phyloP scores from a whole-genome alignment of 1,140 invertebrate genomes.

The Neodiprion virginianus region DNA sequence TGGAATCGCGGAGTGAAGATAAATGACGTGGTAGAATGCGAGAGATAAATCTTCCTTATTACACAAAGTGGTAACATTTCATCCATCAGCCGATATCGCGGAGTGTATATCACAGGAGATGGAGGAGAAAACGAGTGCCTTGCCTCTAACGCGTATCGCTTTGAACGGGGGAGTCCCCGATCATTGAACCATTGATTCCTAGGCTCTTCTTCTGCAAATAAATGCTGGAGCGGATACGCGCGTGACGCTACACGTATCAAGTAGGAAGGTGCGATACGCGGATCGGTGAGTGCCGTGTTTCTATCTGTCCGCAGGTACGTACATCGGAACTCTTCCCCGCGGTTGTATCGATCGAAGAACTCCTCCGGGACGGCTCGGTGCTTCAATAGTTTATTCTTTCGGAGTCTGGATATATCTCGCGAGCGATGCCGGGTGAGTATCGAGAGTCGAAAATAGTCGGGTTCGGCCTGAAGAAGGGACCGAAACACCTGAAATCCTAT shows the following conservation, averaged over 20 bases:
- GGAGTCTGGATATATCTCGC: not conserved
- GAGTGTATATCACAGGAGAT: too few species aligned
- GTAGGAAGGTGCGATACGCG: not conserved
- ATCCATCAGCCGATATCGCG: too few species aligned
- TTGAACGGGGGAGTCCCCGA: too few species aligned
- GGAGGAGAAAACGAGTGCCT: too few species aligned
- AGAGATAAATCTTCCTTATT: not conserved
- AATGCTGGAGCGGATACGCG: not conserved
- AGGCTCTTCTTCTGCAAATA: too few species aligned
- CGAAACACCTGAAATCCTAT: not conserved
- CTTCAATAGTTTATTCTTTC: not conserved
- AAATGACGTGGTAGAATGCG: not conserved
- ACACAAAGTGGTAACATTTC: not conserved
- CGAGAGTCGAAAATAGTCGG: not conserved
- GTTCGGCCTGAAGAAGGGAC: not conserved
- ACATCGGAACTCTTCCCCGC: not conserved
- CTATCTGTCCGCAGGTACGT: too few species aligned
- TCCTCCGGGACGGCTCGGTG: not conserved
- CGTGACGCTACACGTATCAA: not conserved
- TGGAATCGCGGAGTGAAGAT: not conserved
- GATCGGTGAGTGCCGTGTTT: not conserved
- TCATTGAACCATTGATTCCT: too few species aligned
- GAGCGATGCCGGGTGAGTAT: too few species aligned
- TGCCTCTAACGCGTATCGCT: too few species aligned
- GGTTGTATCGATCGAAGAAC: not conserved